Evolutionary conservation across 2,113 vertebrate species (phyloP).

Genomic region (Sinocyclocheilus anshuiensis): DNA sequence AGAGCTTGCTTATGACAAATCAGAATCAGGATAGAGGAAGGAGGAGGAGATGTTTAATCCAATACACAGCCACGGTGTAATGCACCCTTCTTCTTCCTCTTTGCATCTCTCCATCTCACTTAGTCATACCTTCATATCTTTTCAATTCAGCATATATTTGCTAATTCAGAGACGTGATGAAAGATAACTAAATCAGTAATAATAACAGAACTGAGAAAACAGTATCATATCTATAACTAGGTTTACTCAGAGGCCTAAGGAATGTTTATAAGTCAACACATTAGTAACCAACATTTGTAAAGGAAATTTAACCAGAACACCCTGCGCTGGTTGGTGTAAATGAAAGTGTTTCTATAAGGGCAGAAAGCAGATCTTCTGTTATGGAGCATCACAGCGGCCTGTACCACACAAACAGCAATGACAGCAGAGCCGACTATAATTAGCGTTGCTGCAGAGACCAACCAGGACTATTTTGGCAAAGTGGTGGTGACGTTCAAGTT

Average conservation of each 20-base stretch:
- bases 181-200: background rate
- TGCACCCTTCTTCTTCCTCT: background rate
- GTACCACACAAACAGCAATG: conserved; percentile 51
- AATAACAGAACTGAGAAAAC: background rate
- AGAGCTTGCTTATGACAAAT: conserved; percentile 37
- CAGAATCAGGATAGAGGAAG: conserved; percentile 12
- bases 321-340: background rate
- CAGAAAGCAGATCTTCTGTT: conserved; percentile 48
- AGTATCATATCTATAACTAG: background rate
- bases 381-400: conserved; percentile 59
- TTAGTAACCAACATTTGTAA: background rate
- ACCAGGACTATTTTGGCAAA: conserved; percentile 74
- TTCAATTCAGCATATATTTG: background rate
- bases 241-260: background rate
- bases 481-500: conserved; percentile 63
- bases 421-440: conserved; percentile 66
- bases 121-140: background rate
- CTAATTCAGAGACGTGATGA: background rate
- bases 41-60: background rate
- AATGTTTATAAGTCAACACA: background rate
- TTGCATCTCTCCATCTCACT: background rate
- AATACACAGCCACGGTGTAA: background rate
- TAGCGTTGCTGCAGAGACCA: conserved; percentile 60
- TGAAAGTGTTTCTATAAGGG: conserved; percentile 40
- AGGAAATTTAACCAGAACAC: background rate